Percentiles rank a stretch among this genome's conserved stretches.
phyloP scores from a whole-genome alignment of 2,797 vertebrate genomes.

The Hipposideros larvatus region DNA sequence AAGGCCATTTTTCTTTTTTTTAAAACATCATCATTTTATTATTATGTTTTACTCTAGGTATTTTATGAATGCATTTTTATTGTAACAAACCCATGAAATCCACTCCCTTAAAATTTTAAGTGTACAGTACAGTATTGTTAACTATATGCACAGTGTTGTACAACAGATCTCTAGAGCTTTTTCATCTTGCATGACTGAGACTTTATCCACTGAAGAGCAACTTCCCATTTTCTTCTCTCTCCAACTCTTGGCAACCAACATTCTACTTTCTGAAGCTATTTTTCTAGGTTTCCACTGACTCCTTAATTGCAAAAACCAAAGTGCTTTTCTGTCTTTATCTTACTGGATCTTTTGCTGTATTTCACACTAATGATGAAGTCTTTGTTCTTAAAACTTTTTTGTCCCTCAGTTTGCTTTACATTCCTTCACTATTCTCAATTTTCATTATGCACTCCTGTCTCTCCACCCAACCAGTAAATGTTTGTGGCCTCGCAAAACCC shows the following conservation, averaged over 20 bases:
- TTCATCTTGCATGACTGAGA: neutral
- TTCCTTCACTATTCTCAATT: neutral
- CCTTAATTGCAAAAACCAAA: neutral
- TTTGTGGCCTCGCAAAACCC: neutral
- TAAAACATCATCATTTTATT: neutral
- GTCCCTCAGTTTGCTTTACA: neutral
- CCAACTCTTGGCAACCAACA: neutral
- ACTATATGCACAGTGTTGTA: neutral
- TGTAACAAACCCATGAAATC: neutral
- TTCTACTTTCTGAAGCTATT: neutral
- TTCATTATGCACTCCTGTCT: neutral
- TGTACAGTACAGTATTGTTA: neutral
- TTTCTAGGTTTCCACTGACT: neutral
- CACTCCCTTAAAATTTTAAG: neutral
- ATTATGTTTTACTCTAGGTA: neutral
- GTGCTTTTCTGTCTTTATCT: neutral
- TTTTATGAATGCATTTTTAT: neutral
- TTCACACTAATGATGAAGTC: neutral
- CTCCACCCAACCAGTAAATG: neutral
- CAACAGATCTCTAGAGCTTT: neutral
- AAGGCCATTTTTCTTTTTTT: neutral
- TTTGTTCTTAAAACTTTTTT: neutral
- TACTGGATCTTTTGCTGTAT: neutral
- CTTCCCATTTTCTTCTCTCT: neutral
- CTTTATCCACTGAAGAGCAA: neutral